Evolutionary conservation across 92 coral and sea anemone species (phyloP).

Genomic region (Siderastrea radians): DNA sequence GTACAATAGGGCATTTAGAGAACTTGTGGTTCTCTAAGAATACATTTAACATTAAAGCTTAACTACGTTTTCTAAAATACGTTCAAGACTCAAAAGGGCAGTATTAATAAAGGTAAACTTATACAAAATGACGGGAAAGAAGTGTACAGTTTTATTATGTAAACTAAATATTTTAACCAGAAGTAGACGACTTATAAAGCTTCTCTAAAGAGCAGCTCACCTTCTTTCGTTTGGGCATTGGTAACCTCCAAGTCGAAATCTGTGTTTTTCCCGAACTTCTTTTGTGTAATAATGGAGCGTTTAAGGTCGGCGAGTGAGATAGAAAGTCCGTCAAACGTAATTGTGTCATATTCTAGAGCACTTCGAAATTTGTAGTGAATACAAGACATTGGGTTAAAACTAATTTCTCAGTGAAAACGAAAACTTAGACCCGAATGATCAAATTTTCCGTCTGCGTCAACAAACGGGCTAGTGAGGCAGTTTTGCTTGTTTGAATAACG

Average conservation of each 20-base stretch:
- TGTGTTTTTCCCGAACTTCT: conserved; percentile 89
- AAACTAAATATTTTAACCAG: not conserved
- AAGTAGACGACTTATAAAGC: not conserved
- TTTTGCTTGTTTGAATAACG: not conserved
- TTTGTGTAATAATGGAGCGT: conserved; percentile 92
- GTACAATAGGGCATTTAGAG: too few species aligned
- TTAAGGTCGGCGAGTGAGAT: conserved; percentile 98
- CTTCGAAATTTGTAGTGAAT: conserved; percentile 98
- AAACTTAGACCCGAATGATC: conserved; percentile 6
- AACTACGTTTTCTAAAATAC: too few species aligned
- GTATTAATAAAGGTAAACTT: too few species aligned
- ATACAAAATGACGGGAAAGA: too few species aligned
- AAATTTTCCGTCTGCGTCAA: not conserved
- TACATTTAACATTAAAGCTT: too few species aligned
- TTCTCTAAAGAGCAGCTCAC: conserved; percentile 44
- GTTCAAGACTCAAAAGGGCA: too few species aligned
- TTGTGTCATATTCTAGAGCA: conserved; percentile 97
- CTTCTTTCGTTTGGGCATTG: conserved; percentile 98
- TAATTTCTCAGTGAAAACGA: not conserved
- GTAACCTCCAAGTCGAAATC: conserved; percentile 98
- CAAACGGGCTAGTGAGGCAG: conserved; percentile 4
- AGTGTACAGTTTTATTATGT: too few species aligned
- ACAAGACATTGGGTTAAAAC: conserved; percentile 80
- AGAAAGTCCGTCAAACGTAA: conserved; percentile 95
- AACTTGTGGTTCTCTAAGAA: too few species aligned